Percentiles rank a stretch among this genome's conserved stretches.
phyloP scores from a whole-genome alignment of 2,113 vertebrate species.

The Embiotoca jacksoni region DNA sequence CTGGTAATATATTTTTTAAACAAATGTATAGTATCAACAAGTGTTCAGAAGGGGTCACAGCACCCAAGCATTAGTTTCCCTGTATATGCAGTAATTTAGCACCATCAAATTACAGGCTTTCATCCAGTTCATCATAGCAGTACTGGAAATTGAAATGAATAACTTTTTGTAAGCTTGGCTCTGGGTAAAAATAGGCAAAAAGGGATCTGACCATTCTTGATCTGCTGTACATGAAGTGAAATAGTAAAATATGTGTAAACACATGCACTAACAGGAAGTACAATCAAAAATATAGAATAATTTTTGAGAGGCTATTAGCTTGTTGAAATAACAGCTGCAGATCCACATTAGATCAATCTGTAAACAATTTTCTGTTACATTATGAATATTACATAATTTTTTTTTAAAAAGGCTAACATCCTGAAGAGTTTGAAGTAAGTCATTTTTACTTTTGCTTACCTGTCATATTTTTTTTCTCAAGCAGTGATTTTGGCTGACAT shows the following conservation, averaged over 20 bases:
- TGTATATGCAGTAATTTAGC: not conserved
- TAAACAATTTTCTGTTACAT: constrained; percentile 37
- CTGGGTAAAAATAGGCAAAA: not conserved
- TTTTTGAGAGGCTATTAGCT: not conserved
- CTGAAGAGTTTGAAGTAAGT: not conserved
- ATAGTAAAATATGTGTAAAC: constrained; percentile 11
- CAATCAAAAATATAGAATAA: not conserved
- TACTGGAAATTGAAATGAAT: too few species aligned
- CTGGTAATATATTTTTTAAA: not conserved
- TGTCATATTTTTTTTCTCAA: constrained; percentile 30
- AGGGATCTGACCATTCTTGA: not conserved
- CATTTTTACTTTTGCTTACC: not conserved
- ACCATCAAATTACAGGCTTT: constrained; percentile 8
- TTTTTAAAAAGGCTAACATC: not conserved
- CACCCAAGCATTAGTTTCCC: not conserved
- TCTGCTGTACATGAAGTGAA: constrained; percentile 12
- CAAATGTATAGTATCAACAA: not conserved
- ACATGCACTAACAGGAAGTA: constrained; percentile 13
- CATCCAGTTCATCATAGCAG: not conserved
- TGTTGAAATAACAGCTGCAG: not conserved
- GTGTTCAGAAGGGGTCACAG: not conserved
- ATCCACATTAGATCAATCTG: constrained; percentile 21
- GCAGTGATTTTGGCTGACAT: constrained; percentile 85
- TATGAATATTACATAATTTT: not conserved
- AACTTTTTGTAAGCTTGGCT: too few species aligned